Evolutionary conservation across 2,113 vertebrate species (phyloP).

Genomic region (Rhodinocichla rosea): DNA sequence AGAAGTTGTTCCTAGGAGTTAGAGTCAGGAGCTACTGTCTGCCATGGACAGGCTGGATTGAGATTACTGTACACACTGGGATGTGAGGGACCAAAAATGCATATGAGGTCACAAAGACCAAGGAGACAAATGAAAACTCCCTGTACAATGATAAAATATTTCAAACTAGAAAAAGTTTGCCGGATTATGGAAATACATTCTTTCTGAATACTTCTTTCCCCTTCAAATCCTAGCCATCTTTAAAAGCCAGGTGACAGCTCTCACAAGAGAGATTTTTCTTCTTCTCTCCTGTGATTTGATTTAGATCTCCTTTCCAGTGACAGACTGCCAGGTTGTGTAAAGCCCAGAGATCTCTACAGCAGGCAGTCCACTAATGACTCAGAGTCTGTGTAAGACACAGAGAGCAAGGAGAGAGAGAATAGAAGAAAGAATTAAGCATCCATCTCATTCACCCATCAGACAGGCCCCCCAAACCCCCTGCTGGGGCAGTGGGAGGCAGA

Average conservation of each 20-base stretch:
- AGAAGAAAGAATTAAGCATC: neutral
- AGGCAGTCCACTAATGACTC: slow-evolving; percentile 60
- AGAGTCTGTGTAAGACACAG: neutral
- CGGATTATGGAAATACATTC: slow-evolving; percentile 12
- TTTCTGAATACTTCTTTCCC: neutral
- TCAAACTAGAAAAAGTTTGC: slow-evolving; percentile 1
- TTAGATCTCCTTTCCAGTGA: slow-evolving; percentile 42
- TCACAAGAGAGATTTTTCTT: slow-evolving; percentile 27
- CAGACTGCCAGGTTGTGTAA: slow-evolving; percentile 41
- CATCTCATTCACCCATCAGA: neutral
- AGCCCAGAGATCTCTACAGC: slow-evolving; percentile 47
- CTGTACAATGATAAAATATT: neutral
- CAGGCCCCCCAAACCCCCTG: neutral
- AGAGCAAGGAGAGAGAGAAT: neutral
- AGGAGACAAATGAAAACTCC: neutral
- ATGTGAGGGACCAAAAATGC: neutral
- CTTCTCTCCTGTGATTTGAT: slow-evolving; percentile 34
- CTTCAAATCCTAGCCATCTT: slow-evolving; percentile 16
- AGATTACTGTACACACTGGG: neutral
- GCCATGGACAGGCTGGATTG: neutral
- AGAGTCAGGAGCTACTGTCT: neutral
- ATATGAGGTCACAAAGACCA: neutral
- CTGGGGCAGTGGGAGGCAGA: neutral
- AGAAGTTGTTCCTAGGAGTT: neutral
- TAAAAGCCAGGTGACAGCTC: slow-evolving; percentile 53